Conservation (phyloP, 2,113 vertebrate species). For the Sphyrna mokarran region DNA sequence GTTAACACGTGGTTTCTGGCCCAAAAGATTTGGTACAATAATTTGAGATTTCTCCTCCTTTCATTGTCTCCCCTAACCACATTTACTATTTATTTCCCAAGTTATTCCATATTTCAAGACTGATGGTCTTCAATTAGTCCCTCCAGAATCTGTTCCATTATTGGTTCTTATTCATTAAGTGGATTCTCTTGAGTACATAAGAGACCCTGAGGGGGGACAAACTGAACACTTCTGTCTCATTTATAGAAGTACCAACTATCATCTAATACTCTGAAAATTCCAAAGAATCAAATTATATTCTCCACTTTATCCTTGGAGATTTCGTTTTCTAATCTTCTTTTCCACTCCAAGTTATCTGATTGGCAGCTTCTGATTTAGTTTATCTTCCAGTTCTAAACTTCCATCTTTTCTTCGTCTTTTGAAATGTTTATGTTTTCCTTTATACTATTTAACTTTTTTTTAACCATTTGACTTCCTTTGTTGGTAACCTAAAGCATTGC, state of each 20-base stretch:
- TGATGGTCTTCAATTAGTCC: not conserved
- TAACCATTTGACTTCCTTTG: not conserved
- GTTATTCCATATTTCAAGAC: not conserved
- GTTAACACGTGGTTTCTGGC: not conserved
- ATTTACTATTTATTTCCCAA: not conserved
- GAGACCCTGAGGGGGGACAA: not conserved
- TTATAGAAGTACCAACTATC: not conserved
- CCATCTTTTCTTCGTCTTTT: not conserved
- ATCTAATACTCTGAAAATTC: not conserved
- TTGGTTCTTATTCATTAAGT: not conserved
- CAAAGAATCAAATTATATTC: not conserved
- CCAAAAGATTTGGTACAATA: not conserved
- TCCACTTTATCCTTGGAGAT: not conserved
- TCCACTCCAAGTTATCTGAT: not conserved
- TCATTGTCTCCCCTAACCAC: not conserved
- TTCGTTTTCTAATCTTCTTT: conserved; percentile 9
- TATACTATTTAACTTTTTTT: not conserved
- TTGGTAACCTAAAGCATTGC: not conserved
- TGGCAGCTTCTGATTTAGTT: not conserved
- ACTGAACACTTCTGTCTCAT: not conserved
- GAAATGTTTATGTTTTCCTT: not conserved
- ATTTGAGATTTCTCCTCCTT: not conserved
- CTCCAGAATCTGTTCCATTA: not conserved
- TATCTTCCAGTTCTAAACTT: not conserved
- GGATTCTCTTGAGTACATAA: not conserved